phyloP scores from a whole-genome alignment of 2,888 invertebrate genomes.

The Drosophila meridionalis region DNA sequence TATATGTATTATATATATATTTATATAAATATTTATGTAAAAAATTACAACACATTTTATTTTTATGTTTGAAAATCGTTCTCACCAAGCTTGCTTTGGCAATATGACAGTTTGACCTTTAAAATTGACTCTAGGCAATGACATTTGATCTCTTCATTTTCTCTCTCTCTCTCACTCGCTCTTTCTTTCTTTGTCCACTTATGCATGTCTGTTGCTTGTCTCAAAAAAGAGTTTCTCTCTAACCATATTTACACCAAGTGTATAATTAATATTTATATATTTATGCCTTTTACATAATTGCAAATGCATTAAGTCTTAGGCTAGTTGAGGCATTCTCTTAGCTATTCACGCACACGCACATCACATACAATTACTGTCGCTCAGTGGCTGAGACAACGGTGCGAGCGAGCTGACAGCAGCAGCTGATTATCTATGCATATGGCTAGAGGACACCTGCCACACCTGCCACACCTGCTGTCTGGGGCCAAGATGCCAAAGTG shows the following conservation, averaged over 20 bases:
- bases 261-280: neutral
- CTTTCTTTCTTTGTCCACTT: neutral
- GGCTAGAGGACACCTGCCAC: neutral
- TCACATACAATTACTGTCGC: constrained; percentile 5
- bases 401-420: neutral
- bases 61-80: neutral
- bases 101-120: neutral
- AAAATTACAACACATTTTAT: too few species aligned
- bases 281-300: neutral
- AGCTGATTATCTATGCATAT: constrained; percentile 28
- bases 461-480: neutral
- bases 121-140: neutral
- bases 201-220: neutral
- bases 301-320: neutral
- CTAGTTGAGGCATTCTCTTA: neutral
- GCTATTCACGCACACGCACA: neutral
- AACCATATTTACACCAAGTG: neutral
- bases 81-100: neutral
- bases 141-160: neutral
- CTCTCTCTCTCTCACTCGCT: neutral
- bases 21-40: too few species aligned
- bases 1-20: too few species aligned
- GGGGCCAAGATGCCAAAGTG: constrained; percentile 21
- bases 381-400: neutral
- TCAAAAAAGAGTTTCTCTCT: neutral